These are phyloP conservation scores for Plebejus argus DNA, from an alignment of 2,888 invertebrate species.

Conservation along the genomic window DNA sequence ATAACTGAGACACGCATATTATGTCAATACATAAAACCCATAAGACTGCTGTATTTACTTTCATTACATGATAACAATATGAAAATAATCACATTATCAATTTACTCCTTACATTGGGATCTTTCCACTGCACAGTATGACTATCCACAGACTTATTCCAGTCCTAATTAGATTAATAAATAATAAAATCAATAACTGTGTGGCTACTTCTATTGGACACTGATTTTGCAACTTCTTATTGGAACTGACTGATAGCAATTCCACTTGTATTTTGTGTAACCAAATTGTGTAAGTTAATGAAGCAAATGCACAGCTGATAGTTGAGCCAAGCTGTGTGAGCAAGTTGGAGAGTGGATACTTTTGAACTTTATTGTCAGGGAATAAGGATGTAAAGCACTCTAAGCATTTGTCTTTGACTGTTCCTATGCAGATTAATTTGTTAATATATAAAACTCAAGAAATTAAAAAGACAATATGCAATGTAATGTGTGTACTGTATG, in stretches of 20 bases:
- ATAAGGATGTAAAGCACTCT: not conserved
- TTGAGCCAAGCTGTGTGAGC: not conserved
- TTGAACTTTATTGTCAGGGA: not conserved
- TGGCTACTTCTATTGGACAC: not conserved
- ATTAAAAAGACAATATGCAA: not conserved
- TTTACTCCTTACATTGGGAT: not conserved
- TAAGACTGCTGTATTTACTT: not conserved
- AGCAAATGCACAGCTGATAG: not conserved
- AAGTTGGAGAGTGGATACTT: not conserved
- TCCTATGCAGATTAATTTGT: not conserved
- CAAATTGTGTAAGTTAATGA: not conserved
- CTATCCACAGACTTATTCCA: not conserved
- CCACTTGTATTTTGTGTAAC: not conserved
- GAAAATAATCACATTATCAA: constrained; percentile 4
- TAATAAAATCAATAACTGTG: constrained; percentile 16
- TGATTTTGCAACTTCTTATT: constrained; percentile 7
- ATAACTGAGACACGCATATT: too few relatives aligned
- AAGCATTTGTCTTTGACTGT: not conserved
- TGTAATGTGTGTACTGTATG: too few relatives aligned
- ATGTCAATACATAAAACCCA: not conserved
- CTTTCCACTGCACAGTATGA: constrained; percentile 4
- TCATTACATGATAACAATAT: not conserved
- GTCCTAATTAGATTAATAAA: constrained; percentile 20
- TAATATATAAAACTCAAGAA: not conserved
- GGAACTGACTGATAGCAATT: constrained; percentile 13